A percentile compares a stretch with the other conserved stretches of the same genome.
Conservation (phyloP, 2,888 invertebrate genomes). For the Hirudinaria manillensis region DNA sequence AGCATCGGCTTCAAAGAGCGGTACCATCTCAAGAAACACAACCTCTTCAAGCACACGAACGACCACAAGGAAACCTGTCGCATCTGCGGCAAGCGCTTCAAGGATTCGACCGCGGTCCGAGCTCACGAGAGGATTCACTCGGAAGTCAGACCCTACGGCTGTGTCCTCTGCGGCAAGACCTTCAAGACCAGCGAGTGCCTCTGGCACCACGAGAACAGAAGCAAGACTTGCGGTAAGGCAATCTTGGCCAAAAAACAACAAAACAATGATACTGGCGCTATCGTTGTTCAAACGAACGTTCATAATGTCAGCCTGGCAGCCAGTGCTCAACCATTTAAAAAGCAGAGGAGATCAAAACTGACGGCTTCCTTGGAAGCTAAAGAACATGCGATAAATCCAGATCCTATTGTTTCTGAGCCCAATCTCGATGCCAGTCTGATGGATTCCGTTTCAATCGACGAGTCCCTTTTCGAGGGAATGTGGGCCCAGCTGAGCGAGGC, state of each 20-base stretch:
- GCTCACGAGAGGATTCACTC: slow-evolving; percentile 43
- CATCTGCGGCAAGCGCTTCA: slow-evolving; percentile 41
- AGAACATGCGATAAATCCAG: neutral
- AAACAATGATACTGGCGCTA: neutral
- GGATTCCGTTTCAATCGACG: neutral
- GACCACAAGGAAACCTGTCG: slow-evolving; percentile 40
- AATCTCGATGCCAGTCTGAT: neutral
- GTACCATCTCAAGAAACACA: slow-evolving; percentile 42
- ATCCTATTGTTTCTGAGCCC: too few relatives aligned
- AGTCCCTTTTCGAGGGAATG: neutral
- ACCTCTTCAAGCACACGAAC: slow-evolving; percentile 41
- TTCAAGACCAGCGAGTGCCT: slow-evolving; percentile 43
- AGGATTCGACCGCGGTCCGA: slow-evolving; percentile 42
- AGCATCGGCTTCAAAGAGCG: slow-evolving; percentile 42
- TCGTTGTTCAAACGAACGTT: neutral
- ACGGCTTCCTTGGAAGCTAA: neutral
- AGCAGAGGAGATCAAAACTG: slow-evolving; percentile 10
- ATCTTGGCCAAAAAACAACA: slow-evolving; percentile 21
- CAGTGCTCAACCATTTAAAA: neutral
- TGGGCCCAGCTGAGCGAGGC: neutral
- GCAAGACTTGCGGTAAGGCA: slow-evolving; percentile 41
- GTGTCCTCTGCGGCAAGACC: slow-evolving; percentile 39
- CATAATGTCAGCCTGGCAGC: neutral
- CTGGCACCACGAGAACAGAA: slow-evolving; percentile 43
- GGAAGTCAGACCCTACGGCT: slow-evolving; percentile 40